Evolutionary conservation across 53 echinoderm and acorn worm genomes (phyloP), one percentile per base, ranked within the genome.

Genomic region (Antedon mediterranea): DNA sequence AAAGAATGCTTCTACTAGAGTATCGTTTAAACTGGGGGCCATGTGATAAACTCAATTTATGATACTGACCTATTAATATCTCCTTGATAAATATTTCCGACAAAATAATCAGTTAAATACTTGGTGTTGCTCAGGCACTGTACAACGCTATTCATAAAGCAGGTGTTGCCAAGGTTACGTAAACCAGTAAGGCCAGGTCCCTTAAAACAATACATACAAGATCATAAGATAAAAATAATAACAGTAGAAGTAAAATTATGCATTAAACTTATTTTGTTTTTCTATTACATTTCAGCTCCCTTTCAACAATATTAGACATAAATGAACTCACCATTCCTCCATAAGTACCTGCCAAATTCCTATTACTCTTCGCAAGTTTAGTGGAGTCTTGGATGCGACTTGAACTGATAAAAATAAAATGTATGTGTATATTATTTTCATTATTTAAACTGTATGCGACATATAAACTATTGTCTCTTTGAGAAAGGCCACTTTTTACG

Each of bases 131-230:
- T 89, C 74, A 98, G 79, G 75, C 98, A 92, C 85, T 98, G 98
- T 6, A 98, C 85, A 44, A 98, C 92, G 26, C 92, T 93, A 83
- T 93, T 98, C 98, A 98, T 98, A 81, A 95, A 95, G 43, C 91
- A 92, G 18, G 97, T 95, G 74, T 95, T 95, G 18, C 97, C 97
- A 71, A 95, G 86, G 74, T 98, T 98, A 75, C 90, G 90, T 29
- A 98, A 79, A 15, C 98, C 98, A 34, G 98, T 93, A 32, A 93
- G 82, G 13, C 88, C 88, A 33, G 89, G 88, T 28, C 92, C 98
- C 98, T 98, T 70, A n/a, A n/a, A n/a, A n/a, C n/a, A n/a, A n/a
- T n/a, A n/a, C n/a, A n/a, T n/a, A n/a, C n/a, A n/a, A n/a, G n/a
- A n/a, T n/a, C n/a, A n/a, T n/a, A n/a, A n/a, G n/a, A n/a, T n/a